Evolutionary conservation across 2,113 vertebrate species (phyloP), one percentile per base, ranked within the genome.

Genomic region (Carettochelys insculpta): DNA sequence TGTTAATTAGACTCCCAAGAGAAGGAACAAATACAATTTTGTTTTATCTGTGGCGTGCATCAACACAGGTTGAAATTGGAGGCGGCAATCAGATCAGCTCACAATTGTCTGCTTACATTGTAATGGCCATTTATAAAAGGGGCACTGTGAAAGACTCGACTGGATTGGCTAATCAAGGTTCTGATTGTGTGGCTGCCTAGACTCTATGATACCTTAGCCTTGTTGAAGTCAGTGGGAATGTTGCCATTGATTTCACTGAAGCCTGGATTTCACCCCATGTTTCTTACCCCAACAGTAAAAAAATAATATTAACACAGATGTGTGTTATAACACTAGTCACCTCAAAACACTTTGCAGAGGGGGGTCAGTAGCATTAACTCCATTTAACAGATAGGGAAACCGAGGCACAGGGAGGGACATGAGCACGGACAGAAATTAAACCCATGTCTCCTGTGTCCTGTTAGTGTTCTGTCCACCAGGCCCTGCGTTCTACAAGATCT

Each of bases 271-370:
- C 5, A 41, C 38, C 31, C 4, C 8, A 14, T 17, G 17, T 24
- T 89, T 27, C 20, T 41, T 84, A 29, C n/a, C 48, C 1, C 24
- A 25, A 25, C 25, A 54, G 24, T 54, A 54, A 2, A 54, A 61
- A 82, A 29, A 1, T 31, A 89, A 54, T 54, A 54, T 54, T 54
- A 54, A 54, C 53, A 27, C 11, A 54, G 24, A 54, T 24, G 22
- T 27, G 22, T 54, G 24, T 22, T 53, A 53, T 53, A 53, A 22
- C 52, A 53, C 3, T 3, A 54, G 41, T 83, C 3, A 54, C 53
- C 50, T 87, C 91, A 81, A 92, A 90, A 73, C 43, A 45, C 17
- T 75, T 91, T 43, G 50, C 48, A 41, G 86, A 65, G 41, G 24
- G n/a, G 90, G 86, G 50, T 22, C 80, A 38, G 52, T 6, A 48